Conservation (phyloP, 2,888 invertebrate species). For the Ganaspis brasiliensis region DNA sequence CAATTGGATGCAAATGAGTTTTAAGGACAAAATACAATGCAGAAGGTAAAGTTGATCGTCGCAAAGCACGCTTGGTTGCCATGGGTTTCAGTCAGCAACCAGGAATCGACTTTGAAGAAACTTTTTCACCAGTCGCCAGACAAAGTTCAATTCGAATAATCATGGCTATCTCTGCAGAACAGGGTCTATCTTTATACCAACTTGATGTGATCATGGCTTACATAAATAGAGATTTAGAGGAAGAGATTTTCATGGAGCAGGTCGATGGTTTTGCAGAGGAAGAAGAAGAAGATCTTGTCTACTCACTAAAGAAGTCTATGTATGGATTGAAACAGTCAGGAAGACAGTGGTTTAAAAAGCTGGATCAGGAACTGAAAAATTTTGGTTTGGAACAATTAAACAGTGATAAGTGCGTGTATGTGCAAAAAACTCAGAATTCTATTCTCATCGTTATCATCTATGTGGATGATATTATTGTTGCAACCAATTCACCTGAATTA, state of each 20-base stretch:
- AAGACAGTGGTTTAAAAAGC: conserved; percentile 57
- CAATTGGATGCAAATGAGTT: conserved; percentile 61
- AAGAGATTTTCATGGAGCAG: conserved; percentile 53
- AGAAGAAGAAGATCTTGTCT: conserved; percentile 52
- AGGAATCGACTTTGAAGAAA: conserved; percentile 67
- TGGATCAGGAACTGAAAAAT: conserved; percentile 49
- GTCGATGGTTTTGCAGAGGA: conserved; percentile 49
- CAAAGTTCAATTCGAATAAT: conserved; percentile 63
- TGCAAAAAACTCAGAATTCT: conserved; percentile 45
- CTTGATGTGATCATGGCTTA: conserved; percentile 51
- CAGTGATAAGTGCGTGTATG: conserved; percentile 43
- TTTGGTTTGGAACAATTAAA: conserved; percentile 50
- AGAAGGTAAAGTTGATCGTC: conserved; percentile 57
- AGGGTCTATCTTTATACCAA: conserved; percentile 48
- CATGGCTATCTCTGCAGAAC: conserved; percentile 58
- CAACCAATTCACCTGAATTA: conserved; percentile 47
- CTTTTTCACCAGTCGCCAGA: conserved; percentile 66
- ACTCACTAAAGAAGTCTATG: conserved; percentile 56
- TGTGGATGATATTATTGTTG: conserved; percentile 65
- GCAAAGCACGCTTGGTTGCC: conserved; percentile 68
- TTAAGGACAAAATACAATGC: conserved; percentile 60
- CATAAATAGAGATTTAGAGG: conserved; percentile 54
- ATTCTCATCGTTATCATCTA: conserved; percentile 56
- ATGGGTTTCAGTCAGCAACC: conserved; percentile 65
- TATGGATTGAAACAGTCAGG: conserved; percentile 62